Evolutionary conservation across 1,140 invertebrate genomes (phyloP).

Genomic region (Leptopilina boulardi): DNA sequence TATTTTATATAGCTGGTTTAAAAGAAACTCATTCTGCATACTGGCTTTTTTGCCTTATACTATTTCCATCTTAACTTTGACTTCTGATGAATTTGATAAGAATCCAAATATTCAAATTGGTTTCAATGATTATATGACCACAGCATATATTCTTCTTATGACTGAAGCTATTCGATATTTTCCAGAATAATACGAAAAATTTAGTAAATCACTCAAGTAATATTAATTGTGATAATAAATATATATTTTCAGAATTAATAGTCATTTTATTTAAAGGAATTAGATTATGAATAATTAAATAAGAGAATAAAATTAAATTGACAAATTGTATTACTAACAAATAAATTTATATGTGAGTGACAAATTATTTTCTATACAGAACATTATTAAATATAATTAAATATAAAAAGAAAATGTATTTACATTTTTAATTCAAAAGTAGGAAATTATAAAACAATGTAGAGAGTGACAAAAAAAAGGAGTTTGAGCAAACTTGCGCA

Average conservation of each 20-base stretch:
- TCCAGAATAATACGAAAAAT: not conserved
- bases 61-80: slow-evolving; percentile 45
- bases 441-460: not conserved
- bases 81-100: slow-evolving; percentile 40
- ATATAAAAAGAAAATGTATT: not conserved
- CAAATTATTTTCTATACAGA: not conserved
- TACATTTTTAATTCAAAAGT: not conserved
- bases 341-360: not conserved
- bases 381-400: slow-evolving; percentile 29
- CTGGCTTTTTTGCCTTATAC: slow-evolving; percentile 52
- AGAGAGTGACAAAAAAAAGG: not conserved
- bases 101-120: slow-evolving; percentile 4
- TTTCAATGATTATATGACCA: slow-evolving; percentile 61
- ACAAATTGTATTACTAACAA: not conserved
- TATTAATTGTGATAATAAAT: no score
- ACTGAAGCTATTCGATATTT: slow-evolving; percentile 54
- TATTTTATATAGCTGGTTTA: slow-evolving; percentile 47
- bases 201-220: not conserved
- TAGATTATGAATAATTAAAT: not conserved
- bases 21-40: slow-evolving; percentile 52
- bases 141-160: slow-evolving; percentile 53
- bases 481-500: slow-evolving; percentile 6
- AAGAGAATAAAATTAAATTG: not conserved
- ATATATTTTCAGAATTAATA: no score
- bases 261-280: no score